A percentile compares a stretch with the other conserved stretches of the same genome.
These are phyloP conservation scores for Prunella fulvescens DNA, from an alignment of 2,113 vertebrate genomes.

Conservation along the genomic window DNA sequence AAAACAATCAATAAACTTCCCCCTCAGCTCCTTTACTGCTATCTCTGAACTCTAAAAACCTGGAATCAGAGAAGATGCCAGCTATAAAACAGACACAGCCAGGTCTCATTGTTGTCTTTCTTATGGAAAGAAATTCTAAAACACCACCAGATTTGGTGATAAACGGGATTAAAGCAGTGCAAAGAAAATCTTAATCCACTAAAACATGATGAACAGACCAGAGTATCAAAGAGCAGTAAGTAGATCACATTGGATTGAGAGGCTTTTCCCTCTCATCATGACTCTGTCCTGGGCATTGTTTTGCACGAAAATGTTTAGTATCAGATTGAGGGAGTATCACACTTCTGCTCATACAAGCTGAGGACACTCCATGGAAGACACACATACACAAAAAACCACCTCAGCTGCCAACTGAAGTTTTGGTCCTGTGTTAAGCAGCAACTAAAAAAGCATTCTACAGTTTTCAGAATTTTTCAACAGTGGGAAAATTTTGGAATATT, in stretches of 20 bases:
- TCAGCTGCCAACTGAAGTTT: neutral
- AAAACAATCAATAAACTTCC: conserved; percentile 33
- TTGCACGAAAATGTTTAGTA: neutral
- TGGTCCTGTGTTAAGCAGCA: neutral
- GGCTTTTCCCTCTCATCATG: neutral
- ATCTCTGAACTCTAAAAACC: neutral
- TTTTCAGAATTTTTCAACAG: neutral
- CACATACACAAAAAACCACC: neutral
- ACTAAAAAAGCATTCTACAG: neutral
- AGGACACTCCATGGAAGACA: neutral
- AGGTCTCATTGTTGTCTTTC: neutral
- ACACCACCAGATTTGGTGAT: neutral
- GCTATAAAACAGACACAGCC: neutral
- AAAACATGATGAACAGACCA: neutral
- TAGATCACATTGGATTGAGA: neutral
- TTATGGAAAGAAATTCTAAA: neutral
- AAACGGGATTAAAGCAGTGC: neutral
- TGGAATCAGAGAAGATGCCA: neutral
- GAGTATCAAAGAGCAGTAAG: neutral
- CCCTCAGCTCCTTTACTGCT: neutral
- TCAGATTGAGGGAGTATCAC: neutral
- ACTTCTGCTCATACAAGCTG: neutral
- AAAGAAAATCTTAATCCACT: neutral
- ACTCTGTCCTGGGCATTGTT: neutral
- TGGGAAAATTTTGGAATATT: neutral